A percentile compares a stretch with the other conserved stretches of the same genome.
Evolutionary conservation across 2,113 vertebrate genomes (phyloP).

Genomic region (Erythrocebus patas): DNA sequence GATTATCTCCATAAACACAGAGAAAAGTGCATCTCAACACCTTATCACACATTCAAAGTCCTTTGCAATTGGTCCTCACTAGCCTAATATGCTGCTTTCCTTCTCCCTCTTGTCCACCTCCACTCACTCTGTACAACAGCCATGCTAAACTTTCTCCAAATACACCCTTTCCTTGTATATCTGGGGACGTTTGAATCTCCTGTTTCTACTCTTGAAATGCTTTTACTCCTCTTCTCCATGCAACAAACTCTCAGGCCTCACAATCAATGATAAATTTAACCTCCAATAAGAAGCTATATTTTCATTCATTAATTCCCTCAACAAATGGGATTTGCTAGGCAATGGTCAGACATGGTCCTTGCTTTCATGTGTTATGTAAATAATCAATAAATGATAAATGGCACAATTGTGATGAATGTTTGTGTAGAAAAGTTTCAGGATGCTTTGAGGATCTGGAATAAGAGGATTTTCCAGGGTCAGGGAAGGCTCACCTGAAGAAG

Average conservation of each 20-base stretch:
- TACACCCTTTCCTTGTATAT: neutral
- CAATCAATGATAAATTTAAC: neutral
- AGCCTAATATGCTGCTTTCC: neutral
- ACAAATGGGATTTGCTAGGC: neutral
- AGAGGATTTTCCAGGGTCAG: neutral
- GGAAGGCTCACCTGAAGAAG: neutral
- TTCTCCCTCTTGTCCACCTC: neutral
- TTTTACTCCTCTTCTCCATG: neutral
- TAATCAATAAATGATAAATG: neutral
- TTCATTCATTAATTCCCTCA: neutral
- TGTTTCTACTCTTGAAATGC: neutral
- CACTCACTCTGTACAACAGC: neutral
- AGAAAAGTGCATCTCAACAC: neutral
- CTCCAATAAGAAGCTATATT: neutral
- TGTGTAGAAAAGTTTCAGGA: neutral
- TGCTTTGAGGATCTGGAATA: neutral
- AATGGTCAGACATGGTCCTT: neutral
- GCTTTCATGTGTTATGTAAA: neutral
- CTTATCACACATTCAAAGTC: neutral
- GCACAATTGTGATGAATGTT: neutral
- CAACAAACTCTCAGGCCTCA: neutral
- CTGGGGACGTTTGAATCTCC: neutral
- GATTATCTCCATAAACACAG: neutral
- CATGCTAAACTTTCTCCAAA: neutral
- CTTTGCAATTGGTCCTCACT: fast-evolving